Conservation (phyloP, 2,888 invertebrate genomes). For the Marronus borbonicus region DNA sequence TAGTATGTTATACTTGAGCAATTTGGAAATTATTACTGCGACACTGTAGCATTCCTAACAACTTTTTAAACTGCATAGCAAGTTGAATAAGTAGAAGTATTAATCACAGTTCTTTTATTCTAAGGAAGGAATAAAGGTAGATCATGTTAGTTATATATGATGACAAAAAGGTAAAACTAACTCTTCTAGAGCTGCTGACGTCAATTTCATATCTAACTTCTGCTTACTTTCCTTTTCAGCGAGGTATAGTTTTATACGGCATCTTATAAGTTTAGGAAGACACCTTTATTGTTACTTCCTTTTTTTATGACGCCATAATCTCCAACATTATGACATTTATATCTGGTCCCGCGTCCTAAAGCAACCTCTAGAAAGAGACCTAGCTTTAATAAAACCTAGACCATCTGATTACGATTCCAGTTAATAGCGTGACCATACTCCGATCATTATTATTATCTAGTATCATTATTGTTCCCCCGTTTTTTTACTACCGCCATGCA, state of each 20-base stretch:
- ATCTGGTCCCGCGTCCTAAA: slow-evolving; percentile 3
- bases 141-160: too few relatives aligned
- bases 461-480: not conserved
- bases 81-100: too few relatives aligned
- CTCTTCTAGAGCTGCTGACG: too few relatives aligned
- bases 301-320: slow-evolving; percentile 19
- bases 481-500: not conserved
- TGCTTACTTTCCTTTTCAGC: not conserved
- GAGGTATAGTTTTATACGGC: not conserved
- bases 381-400: slow-evolving; percentile 15
- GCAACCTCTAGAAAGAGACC: slow-evolving; percentile 8
- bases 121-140: too few relatives aligned
- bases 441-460: slow-evolving; percentile 1
- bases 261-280: slow-evolving; percentile 13
- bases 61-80: too few relatives aligned
- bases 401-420: slow-evolving; percentile 3
- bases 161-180: too few relatives aligned
- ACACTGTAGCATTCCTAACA: too few relatives aligned
- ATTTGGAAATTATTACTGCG: too few relatives aligned
- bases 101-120: too few relatives aligned
- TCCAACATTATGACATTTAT: slow-evolving; percentile 2
- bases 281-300: slow-evolving; percentile 27
- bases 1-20: too few relatives aligned
- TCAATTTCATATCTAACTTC: not conserved
- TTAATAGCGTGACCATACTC: slow-evolving; percentile 6